These are phyloP conservation scores for Acanthosepion lycidas DNA, from an alignment of 2,888 invertebrate species.

Conservation along the genomic window DNA sequence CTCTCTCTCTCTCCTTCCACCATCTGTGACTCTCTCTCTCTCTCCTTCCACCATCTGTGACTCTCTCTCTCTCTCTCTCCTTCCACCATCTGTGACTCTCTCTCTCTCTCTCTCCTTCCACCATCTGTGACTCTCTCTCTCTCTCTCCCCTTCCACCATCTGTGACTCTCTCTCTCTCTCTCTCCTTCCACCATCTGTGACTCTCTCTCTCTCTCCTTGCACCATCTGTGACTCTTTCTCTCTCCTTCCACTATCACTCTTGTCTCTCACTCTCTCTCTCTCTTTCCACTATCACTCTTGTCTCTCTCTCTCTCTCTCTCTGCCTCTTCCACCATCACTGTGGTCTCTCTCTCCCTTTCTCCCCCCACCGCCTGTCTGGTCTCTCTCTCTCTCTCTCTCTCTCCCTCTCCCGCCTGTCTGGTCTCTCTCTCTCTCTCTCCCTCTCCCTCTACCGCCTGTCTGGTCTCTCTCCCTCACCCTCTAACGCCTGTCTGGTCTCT, in stretches of 20 bases:
- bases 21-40: not conserved
- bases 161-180: too few species aligned
- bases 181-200: too few species aligned
- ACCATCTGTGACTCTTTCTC: constrained; percentile 42
- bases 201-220: constrained; percentile 48
- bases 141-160: constrained; percentile 21
- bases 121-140: not conserved
- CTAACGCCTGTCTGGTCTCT: not conserved
- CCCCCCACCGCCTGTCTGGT: too few species aligned
- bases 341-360: too few species aligned
- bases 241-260: too few species aligned
- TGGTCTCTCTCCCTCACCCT: not conserved
- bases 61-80: not conserved
- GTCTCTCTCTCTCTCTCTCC: too few species aligned
- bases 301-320: constrained; percentile 15
- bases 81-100: not conserved
- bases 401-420: too few species aligned
- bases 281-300: too few species aligned
- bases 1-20: constrained; percentile 42
- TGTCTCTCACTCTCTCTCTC: too few species aligned
- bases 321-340: too few species aligned
- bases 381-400: too few species aligned
- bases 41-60: not conserved
- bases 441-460: too few species aligned
- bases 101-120: not conserved